These are phyloP conservation scores for Hemicentrotus pulcherrimus DNA, from an alignment of 35 echinoderm and acorn worm species.

Conservation along the genomic window DNA sequence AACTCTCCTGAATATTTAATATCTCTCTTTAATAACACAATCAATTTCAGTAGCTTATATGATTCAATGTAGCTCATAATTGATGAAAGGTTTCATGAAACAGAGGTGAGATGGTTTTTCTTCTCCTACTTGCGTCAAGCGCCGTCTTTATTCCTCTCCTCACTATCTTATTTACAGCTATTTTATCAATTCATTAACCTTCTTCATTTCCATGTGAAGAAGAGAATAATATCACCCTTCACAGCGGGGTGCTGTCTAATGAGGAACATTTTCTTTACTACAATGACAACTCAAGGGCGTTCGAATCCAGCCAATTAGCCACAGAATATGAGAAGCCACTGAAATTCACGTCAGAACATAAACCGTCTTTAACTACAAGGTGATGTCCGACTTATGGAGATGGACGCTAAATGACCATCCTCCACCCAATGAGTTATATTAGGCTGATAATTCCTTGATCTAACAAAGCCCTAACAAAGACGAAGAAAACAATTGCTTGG, in stretches of 20 bases:
- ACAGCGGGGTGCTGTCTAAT: background rate
- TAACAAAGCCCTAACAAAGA: background rate
- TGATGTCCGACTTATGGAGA: background rate
- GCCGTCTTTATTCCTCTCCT: background rate
- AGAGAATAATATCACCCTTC: background rate
- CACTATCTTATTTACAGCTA: background rate
- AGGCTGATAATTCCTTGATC: background rate
- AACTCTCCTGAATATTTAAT: too few relatives aligned
- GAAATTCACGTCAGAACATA: background rate
- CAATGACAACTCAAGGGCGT: background rate
- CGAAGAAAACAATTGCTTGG: background rate
- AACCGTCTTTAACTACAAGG: background rate
- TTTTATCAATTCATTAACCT: background rate
- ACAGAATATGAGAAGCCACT: background rate
- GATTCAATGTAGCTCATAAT: too few relatives aligned
- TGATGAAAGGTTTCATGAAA: too few relatives aligned
- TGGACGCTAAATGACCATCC: background rate
- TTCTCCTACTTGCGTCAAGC: too few relatives aligned
- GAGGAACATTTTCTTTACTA: background rate
- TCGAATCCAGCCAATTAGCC: background rate
- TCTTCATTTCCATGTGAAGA: background rate
- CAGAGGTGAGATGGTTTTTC: too few relatives aligned
- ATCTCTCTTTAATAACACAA: too few relatives aligned
- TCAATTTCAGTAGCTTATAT: too few relatives aligned
- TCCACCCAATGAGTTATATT: background rate